Base-by-base conservation (phyloP, 2,888 invertebrate genomes). In the Vesta saturnalis region DNA sequence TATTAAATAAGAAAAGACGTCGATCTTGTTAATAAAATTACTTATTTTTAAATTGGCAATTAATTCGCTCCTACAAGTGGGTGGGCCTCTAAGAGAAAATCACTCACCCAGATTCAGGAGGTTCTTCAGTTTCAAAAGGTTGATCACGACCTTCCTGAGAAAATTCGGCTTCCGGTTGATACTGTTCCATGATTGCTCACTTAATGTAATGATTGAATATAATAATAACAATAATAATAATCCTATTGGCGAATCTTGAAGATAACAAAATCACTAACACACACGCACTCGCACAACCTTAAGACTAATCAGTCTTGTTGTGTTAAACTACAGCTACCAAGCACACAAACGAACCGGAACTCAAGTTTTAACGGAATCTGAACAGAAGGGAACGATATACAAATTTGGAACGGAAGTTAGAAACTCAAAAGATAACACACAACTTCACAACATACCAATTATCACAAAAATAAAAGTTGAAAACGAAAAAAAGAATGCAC, bases 131-230 rank as follows among this genome's bases (percentile, higher is more conserved):
- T 83, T 91, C 92, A 83, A 90, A 91, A 79, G 90, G 89, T 85
- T 91, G 91, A 85, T 91, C 91, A 77, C 90, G 89, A 82, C 71
- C 68, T 79, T 91, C 91, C 83, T 89, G 89, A 85, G 91, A 91
- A 82, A 91, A 91, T 76, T 89, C 89, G 19, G 68, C 86, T 89
- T 84, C 72, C 85, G 85, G 77, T 84, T 85, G 72, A 85, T 83
- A 85, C 85, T 85, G 81, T 80, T 81, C 73, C 70, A 75, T 75
- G 65, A 64, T 70, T 66, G 68, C 60, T 71, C 60, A 64, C 64
- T 59, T 49, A 57, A 43, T 35, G 18, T 54, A 61, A 57, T n/a
- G 49, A 60, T 56, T 30, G 19, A 22, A 30, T 55, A 65, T 23
- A 14, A 52, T 22, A 49, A 46, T 21, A 56, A 56, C 18, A 46